Percentiles rank a stretch among this genome's conserved stretches.
Evolutionary conservation across 2,797 vertebrate species (phyloP).

Genomic region (Pristis pectinata): DNA sequence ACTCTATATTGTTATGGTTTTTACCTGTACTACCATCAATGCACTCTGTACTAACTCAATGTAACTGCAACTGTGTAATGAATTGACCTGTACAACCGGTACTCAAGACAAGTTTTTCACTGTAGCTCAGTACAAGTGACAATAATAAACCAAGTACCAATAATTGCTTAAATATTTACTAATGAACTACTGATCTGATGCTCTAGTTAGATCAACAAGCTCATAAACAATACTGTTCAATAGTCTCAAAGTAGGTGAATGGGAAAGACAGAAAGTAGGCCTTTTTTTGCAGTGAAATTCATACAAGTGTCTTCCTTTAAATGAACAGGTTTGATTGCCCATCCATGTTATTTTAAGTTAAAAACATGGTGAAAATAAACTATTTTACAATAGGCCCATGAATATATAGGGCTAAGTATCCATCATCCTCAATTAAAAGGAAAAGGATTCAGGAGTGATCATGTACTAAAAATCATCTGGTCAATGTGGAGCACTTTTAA

Average conservation of each 20-base stretch:
- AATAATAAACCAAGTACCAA: too few species aligned
- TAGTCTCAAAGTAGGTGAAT: background rate
- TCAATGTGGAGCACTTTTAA: background rate
- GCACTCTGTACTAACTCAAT: too few species aligned
- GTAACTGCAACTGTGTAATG: too few species aligned
- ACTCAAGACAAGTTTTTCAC: too few species aligned
- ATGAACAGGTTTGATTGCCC: background rate
- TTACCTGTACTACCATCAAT: too few species aligned
- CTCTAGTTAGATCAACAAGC: background rate
- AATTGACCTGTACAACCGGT: too few species aligned
- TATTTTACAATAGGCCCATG: background rate
- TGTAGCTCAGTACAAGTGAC: too few species aligned
- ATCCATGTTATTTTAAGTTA: background rate
- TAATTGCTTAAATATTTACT: background rate
- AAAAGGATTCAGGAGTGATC: too few species aligned
- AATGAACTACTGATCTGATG: background rate
- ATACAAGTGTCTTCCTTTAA: background rate
- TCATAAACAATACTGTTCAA: background rate
- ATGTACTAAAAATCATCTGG: background rate
- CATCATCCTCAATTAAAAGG: background rate
- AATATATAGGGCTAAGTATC: background rate
- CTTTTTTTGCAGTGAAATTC: background rate
- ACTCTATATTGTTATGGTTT: too few species aligned
- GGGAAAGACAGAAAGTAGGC: background rate
- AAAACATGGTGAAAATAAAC: background rate